Conservation (phyloP, 1,140 invertebrate genomes). For the Tribolium castaneum region DNA sequence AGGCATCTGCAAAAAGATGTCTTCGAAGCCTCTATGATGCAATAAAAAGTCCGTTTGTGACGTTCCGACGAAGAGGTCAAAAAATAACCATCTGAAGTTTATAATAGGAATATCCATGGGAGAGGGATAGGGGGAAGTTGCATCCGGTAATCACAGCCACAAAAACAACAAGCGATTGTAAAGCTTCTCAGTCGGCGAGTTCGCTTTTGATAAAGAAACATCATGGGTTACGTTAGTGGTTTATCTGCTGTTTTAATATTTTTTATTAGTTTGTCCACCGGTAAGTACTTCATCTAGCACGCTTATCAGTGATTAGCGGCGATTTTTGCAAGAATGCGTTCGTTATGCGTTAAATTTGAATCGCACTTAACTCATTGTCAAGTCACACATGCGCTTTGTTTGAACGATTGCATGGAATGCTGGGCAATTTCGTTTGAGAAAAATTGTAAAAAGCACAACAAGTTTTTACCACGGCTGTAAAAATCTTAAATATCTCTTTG, state of each 20-base stretch:
- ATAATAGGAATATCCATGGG: constrained; percentile 42
- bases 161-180: constrained; percentile 49
- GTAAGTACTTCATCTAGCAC: constrained; percentile 31
- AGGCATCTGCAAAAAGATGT: constrained; percentile 15
- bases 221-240: constrained; percentile 41
- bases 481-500: constrained; percentile 38
- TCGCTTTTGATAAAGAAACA: constrained; percentile 42
- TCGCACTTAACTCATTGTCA: not conserved
- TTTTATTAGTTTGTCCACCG: constrained; percentile 41
- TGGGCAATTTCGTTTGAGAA: constrained; percentile 24
- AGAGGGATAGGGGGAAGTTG: constrained; percentile 43
- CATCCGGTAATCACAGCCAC: constrained; percentile 45
- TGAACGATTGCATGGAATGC: constrained; percentile 29
- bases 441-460: constrained; percentile 22
- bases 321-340: no score
- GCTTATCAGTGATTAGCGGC: not conserved
- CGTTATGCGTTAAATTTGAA: constrained; percentile 1
- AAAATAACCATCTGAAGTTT: constrained; percentile 42
- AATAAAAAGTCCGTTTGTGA: constrained; percentile 28
- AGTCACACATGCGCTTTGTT: constrained; percentile 29
- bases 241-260: constrained; percentile 43
- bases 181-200: constrained; percentile 45
- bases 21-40: not conserved
- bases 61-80: constrained; percentile 39
- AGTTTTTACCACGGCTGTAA: constrained; percentile 39